These are phyloP conservation scores for Zhuqinia jingwanae DNA, from an alignment of 2,888 invertebrate species.

Conservation along the genomic window DNA sequence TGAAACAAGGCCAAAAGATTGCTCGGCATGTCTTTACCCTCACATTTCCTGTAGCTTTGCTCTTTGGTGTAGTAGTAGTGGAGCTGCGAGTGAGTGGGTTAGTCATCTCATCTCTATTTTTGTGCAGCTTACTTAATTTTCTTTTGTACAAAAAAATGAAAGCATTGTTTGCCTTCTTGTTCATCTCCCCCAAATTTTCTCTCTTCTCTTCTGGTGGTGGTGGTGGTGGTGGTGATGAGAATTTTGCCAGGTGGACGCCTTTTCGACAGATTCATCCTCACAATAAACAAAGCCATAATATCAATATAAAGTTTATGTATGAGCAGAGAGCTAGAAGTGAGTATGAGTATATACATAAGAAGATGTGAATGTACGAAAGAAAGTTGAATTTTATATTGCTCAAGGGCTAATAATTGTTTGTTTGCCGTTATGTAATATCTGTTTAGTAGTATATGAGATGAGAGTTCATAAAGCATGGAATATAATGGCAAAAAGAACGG, in stretches of 20 bases:
- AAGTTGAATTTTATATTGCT: conserved; percentile 1
- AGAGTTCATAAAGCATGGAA: background rate
- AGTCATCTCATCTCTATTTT: too few relatives aligned
- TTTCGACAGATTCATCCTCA: conserved; percentile 50
- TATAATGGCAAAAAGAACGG: conserved; percentile 37
- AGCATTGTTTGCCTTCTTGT: background rate
- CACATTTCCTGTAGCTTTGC: too few relatives aligned
- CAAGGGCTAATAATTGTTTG: background rate
- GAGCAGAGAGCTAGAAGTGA: background rate
- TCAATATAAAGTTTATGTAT: conserved; percentile 15
- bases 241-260: conserved; percentile 65
- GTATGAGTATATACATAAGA: too few relatives aligned
- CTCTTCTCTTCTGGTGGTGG: background rate
- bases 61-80: too few relatives aligned
- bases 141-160: too few relatives aligned
- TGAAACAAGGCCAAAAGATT: too few relatives aligned
- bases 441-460: background rate
- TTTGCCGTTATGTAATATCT: background rate
- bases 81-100: too few relatives aligned
- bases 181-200: background rate
- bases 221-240: conserved; percentile 41
- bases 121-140: too few relatives aligned
- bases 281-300: conserved; percentile 33
- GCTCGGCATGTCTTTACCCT: too few relatives aligned
- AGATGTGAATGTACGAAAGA: too few relatives aligned